phyloP scores from a whole-genome alignment of 2,888 invertebrate genomes.

The Drosophila mettleri region DNA sequence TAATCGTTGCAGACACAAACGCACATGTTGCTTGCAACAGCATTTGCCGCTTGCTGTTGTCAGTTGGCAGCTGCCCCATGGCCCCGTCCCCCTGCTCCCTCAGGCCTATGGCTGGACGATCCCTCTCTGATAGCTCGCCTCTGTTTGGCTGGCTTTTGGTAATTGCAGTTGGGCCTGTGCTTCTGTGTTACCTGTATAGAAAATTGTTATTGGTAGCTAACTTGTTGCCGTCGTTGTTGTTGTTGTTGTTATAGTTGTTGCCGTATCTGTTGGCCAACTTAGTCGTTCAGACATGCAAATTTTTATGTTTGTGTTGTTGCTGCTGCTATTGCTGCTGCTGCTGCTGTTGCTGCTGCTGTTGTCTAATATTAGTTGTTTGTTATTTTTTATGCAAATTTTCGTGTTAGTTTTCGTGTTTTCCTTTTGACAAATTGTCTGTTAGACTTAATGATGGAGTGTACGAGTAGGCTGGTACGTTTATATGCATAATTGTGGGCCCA shows the following conservation, averaged over 20 bases:
- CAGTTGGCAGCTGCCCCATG: slow-evolving; percentile 21
- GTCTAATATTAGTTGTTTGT: slow-evolving; percentile 75
- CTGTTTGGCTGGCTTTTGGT: slow-evolving; percentile 68
- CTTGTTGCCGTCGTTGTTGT: slow-evolving; percentile 45
- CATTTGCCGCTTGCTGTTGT: slow-evolving; percentile 26
- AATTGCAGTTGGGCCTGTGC: slow-evolving; percentile 70
- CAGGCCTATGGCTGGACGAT: slow-evolving; percentile 21
- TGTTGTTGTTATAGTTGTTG: slow-evolving; percentile 18
- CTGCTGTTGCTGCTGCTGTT: slow-evolving; percentile 24
- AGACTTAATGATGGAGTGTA: slow-evolving; percentile 72
- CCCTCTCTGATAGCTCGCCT: slow-evolving; percentile 53
- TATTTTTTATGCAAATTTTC: slow-evolving; percentile 74
- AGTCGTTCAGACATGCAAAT: slow-evolving; percentile 76
- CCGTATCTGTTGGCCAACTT: slow-evolving; percentile 62
- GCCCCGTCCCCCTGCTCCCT: background rate
- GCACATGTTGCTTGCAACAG: slow-evolving; percentile 70
- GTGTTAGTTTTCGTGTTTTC: slow-evolving; percentile 56
- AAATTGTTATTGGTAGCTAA: slow-evolving; percentile 68
- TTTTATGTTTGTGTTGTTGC: slow-evolving; percentile 31
- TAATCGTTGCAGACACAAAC: slow-evolving; percentile 79
- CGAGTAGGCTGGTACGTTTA: slow-evolving; percentile 52
- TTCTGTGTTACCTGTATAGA: slow-evolving; percentile 73
- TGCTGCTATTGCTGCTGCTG: slow-evolving; percentile 30
- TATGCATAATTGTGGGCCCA: slow-evolving; percentile 58
- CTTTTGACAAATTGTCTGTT: slow-evolving; percentile 77